Conservation (phyloP, 2,888 invertebrate genomes). For the Terebella lapidaria region DNA sequence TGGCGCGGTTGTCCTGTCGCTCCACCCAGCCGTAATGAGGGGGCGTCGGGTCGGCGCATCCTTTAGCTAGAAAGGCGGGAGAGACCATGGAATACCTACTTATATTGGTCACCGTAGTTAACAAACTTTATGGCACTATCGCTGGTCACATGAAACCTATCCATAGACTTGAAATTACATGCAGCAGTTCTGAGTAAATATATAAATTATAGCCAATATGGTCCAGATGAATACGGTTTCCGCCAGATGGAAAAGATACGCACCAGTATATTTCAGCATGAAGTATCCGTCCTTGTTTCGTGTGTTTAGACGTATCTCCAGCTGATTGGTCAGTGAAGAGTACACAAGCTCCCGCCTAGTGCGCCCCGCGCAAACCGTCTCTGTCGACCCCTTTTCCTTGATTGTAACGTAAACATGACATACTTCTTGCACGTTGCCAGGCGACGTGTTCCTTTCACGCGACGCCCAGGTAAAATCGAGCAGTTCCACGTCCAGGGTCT, state of each 20-base stretch:
- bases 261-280: conserved; percentile 19
- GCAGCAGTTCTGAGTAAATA: too few species aligned
- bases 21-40: conserved; percentile 17
- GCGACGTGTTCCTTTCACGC: neutral
- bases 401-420: conserved; percentile 10
- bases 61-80: conserved; percentile 14
- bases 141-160: too few species aligned
- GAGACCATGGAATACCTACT: too few species aligned
- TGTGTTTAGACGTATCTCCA: conserved; percentile 8
- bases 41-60: conserved; percentile 19
- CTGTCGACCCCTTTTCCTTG: neutral
- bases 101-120: too few species aligned
- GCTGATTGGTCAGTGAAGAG: conserved; percentile 11
- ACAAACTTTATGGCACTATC: too few species aligned
- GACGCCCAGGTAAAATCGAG: conserved; percentile 1
- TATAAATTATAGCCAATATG: too few species aligned
- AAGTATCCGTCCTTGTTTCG: conserved; percentile 6
- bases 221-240: too few species aligned
- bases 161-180: too few species aligned
- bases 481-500: conserved; percentile 8
- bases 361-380: neutral
- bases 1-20: conserved; percentile 11
- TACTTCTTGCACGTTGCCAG: neutral
- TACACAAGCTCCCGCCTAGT: conserved; percentile 4
- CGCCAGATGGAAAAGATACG: too few species aligned